Percentiles rank a stretch among this genome's conserved stretches.
phyloP scores from a whole-genome alignment of 2,888 invertebrate species.

The Pyrrhosoma nymphula region DNA sequence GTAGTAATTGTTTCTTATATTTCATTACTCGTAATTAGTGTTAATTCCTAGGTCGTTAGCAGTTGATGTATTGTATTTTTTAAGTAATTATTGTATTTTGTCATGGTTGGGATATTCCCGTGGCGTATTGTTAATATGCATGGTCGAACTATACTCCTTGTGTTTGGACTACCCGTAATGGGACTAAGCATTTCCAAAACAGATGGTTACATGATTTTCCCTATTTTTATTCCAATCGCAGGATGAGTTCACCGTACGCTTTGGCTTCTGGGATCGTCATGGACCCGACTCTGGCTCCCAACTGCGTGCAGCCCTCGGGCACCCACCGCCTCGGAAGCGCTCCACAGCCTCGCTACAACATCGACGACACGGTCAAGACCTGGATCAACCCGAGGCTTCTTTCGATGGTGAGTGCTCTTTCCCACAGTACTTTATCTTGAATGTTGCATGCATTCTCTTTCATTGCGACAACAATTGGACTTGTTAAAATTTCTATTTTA shows the following conservation, averaged over 20 bases:
- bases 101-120: no score
- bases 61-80: no score
- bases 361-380: slow-evolving; percentile 81
- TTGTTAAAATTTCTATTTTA: not conserved
- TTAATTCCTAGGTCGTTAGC: no score
- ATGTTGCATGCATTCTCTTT: not conserved
- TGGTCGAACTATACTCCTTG: no score
- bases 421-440: not conserved
- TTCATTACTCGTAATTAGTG: no score
- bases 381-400: slow-evolving; percentile 82
- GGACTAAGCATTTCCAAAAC: no score
- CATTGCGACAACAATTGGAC: not conserved
- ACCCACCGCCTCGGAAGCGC: not conserved
- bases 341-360: not conserved
- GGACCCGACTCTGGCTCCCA: slow-evolving; percentile 36
- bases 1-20: no score
- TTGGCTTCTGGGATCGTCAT: slow-evolving; percentile 52
- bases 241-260: slow-evolving; percentile 47
- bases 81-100: no score
- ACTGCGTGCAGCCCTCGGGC: slow-evolving; percentile 22
- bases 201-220: no score
- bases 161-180: no score
- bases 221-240: not conserved
- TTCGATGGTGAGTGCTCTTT: slow-evolving; percentile 79
- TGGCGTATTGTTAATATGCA: no score